Evolutionary conservation across 2,797 vertebrate genomes (phyloP).

Genomic region (Pangasius macronema): DNA sequence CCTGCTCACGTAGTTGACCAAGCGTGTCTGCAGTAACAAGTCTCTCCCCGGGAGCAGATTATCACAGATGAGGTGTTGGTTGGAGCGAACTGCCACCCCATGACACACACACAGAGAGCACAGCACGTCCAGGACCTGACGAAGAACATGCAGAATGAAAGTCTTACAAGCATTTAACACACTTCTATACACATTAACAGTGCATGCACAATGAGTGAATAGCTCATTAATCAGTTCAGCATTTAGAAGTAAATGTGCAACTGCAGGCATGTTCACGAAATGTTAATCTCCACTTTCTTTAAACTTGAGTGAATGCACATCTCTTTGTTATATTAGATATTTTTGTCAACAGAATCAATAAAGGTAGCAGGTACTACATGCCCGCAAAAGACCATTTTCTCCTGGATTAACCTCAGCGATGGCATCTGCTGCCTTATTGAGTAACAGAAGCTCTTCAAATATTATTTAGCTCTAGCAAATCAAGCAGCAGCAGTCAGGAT

Average conservation of each 20-base stretch:
- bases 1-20: slow-evolving; percentile 95
- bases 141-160: background rate
- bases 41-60: slow-evolving; percentile 95
- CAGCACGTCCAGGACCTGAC: slow-evolving; percentile 89
- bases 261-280: background rate
- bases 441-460: background rate
- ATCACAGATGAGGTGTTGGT: slow-evolving; percentile 95
- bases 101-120: slow-evolving; percentile 96
- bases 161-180: background rate
- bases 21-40: slow-evolving; percentile 87
- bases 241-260: background rate
- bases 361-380: background rate
- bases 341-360: background rate
- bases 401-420: background rate
- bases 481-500: background rate
- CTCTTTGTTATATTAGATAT: background rate
- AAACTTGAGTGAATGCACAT: background rate
- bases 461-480: background rate
- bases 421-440: background rate
- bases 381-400: background rate
- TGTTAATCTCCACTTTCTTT: background rate
- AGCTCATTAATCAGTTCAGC: background rate
- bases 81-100: slow-evolving; percentile 91
- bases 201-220: background rate
- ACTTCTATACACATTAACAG: background rate